Conservation (phyloP, 2,113 vertebrate genomes). For the Malaclemys terrapin region DNA sequence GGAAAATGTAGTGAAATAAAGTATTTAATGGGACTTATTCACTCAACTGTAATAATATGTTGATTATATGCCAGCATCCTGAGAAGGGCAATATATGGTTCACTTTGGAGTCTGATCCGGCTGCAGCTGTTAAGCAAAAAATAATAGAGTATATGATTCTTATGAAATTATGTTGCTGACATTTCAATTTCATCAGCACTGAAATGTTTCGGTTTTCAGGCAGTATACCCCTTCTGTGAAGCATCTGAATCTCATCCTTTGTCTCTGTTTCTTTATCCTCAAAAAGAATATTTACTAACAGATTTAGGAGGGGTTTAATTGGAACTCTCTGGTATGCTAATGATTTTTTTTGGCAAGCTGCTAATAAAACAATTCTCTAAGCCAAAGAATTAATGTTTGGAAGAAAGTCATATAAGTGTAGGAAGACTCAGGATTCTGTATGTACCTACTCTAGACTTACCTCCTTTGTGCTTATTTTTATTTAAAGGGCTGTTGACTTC, state of each 20-base stretch:
- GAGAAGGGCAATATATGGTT: background rate
- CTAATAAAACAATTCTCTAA: constrained; percentile 9
- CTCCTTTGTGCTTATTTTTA: constrained; percentile 65
- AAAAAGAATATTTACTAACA: background rate
- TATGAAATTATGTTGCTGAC: constrained; percentile 13
- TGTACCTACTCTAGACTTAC: constrained; percentile 20
- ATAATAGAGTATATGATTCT: background rate
- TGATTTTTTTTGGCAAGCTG: background rate
- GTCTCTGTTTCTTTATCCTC: background rate
- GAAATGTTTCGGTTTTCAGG: constrained; percentile 28
- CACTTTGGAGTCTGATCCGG: constrained; percentile 29
- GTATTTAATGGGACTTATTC: background rate
- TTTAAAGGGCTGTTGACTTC: constrained; percentile 70
- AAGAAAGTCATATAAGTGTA: constrained; percentile 14
- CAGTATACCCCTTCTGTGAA: background rate
- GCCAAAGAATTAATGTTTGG: background rate
- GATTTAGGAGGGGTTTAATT: background rate
- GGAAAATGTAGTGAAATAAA: background rate
- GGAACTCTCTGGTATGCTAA: background rate
- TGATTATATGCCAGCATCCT: constrained; percentile 24
- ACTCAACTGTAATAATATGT: background rate
- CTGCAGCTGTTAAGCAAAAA: constrained; percentile 19
- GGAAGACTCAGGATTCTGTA: constrained; percentile 6
- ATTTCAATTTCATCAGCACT: constrained; percentile 19
- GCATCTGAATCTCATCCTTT: background rate